Conservation (phyloP, 2,888 invertebrate species). For the Deroplatys truncata region DNA sequence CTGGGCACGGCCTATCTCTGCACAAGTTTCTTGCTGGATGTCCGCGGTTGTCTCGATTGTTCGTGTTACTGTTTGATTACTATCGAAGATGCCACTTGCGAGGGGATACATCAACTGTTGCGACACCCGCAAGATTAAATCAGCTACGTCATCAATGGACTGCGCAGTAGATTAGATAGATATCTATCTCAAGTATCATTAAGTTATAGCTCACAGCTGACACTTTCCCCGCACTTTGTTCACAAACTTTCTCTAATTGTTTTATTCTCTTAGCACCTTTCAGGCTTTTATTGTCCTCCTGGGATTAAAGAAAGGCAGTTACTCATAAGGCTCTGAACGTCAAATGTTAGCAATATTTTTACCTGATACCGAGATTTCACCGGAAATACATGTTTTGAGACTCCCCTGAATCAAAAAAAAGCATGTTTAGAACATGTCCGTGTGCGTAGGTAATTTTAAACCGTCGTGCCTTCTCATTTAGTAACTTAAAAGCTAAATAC, state of each 20-base stretch:
- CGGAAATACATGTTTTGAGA: too few relatives aligned
- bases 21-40: background rate
- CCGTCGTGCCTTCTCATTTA: too few relatives aligned
- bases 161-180: background rate
- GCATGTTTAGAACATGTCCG: too few relatives aligned
- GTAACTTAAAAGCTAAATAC: too few relatives aligned
- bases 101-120: background rate
- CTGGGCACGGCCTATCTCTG: background rate
- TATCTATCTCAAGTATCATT: background rate
- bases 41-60: background rate
- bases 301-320: too few relatives aligned
- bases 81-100: background rate
- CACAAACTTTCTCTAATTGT: background rate
- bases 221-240: background rate
- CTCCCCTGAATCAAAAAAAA: too few relatives aligned
- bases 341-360: too few relatives aligned
- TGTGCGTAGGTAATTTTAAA: too few relatives aligned
- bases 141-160: background rate
- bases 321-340: too few relatives aligned
- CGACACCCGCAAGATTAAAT: background rate
- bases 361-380: too few relatives aligned
- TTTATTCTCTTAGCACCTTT: background rate
- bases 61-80: background rate
- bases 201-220: background rate
- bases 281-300: too few relatives aligned